Conservation (phyloP, 2,113 vertebrate genomes). For the Felis catus region F.catus_Fca126_mat1.0 CM031414.1:57401001-57401500, state of each 20-base stretch:
- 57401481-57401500: not conserved
- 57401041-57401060: no score
- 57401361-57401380: not conserved
- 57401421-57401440: not conserved
- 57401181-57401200: no score
- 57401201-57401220: no score
- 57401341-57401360: not conserved
- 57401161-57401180: no score
- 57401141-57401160: no score
- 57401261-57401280: not conserved
- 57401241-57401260: not conserved
- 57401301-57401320: not conserved
- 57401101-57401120: no score
- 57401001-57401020: no score
- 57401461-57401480: not conserved
- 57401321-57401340: not conserved
- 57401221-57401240: not conserved
- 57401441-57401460: not conserved
- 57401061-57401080: no score
- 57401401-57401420: not conserved
- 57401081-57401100: no score
- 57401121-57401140: no score
- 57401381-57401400: not conserved
- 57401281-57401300: not conserved
- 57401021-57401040: no score